Base-by-base conservation (phyloP, 2,888 invertebrate species). In the Acleris sparsana region DNA sequence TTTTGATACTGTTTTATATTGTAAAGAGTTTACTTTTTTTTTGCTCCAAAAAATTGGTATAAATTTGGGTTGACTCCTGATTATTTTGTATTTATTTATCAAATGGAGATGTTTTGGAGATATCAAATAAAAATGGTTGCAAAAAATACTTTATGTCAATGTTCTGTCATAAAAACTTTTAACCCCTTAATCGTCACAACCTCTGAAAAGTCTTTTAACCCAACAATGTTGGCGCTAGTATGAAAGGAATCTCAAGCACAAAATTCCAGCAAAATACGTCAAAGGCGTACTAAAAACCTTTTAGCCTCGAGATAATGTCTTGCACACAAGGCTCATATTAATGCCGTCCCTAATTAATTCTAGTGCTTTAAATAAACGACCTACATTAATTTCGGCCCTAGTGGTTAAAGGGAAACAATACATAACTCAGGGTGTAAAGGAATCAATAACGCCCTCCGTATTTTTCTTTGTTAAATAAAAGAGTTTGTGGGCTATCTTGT, bases 371-470 rank as follows among this genome's bases (percentile, higher is more conserved):
- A 33, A 58, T 58, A 58, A 63, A 58, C 53, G 44, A 33, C 39
- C 46, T 58, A 63, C 33, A 63, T 63, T 33, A 46, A 63, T 59
- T 53, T 9, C 22, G 53, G 22, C 18, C 58, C 63, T 17, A 16
- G 22, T 6, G 29, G 29, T 55, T 46, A 17, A 39, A 56, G 18
- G 62, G 51, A 29, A 43, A 43, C 18, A 25, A 61, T 46, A 29
- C 20, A 16, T n/a, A 46, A 55, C 25, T 43, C 49, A 62, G 62
- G 48, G 56, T 62, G 62, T 33, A 55, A 51, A 62, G 49, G 56
- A 62, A 62, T 62, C 62, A 62, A 56, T 49, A 39, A 56, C 48
- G 5, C 22, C 55, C 63, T 44, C 52, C 20, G 56, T 18, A 39
- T 63, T 52, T 63, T 57, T 63, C 63, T 51, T 57, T 20, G 20